Evolutionary conservation across 2,113 vertebrate species (phyloP), one percentile per base, ranked within the genome.

Genomic region (Vulpes ferrilata): DNA sequence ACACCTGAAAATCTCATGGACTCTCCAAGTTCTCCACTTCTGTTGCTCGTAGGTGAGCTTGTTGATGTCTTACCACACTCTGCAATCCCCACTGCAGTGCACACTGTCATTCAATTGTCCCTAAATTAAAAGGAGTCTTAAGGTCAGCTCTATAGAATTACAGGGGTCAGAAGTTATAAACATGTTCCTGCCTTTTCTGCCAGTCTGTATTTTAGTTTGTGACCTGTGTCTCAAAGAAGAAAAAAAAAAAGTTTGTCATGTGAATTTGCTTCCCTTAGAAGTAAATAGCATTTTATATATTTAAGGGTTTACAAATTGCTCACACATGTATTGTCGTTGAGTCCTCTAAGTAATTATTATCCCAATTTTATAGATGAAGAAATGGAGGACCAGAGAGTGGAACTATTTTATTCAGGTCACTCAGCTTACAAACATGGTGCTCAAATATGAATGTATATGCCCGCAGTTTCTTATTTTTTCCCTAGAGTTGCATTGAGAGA

Each of bases 1-100:
- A 96, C 93, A 84, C 84, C 83, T 79, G 88, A 76, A 97, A 95
- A 88, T 79, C 71, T 88, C 95, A 97, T 88, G 59, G 76, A 94
- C 87, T 97, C 35, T 96, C 69, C 17, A 78, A 48, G 67, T 97
- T 94, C 93, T 96, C 93, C 88, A 60, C 96, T 96, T 71, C 71
- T 92, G 2, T 88, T 88, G 69, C 65, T 71, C 25, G 59, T 57
- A 93, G 92, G 87, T 97, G 83, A 97, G 55, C 10, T 43, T 97
- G 92, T 90, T 91, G 90, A 90, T 55, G 27, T 81, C 48, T 79
- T 65, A 51, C 16, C n/a, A 43, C 73, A 23, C 22, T 74, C 48
- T 7, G n/a, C 57, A 87, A 51, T 69, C 23, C 69, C 38, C 65
- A 83, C 32, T 27, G 23, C 32, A 35, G 27, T 67, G 13, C 19